Evolutionary conservation across 1,140 invertebrate species (phyloP).

Genomic region (Lordiphosa clarofinis): DNA sequence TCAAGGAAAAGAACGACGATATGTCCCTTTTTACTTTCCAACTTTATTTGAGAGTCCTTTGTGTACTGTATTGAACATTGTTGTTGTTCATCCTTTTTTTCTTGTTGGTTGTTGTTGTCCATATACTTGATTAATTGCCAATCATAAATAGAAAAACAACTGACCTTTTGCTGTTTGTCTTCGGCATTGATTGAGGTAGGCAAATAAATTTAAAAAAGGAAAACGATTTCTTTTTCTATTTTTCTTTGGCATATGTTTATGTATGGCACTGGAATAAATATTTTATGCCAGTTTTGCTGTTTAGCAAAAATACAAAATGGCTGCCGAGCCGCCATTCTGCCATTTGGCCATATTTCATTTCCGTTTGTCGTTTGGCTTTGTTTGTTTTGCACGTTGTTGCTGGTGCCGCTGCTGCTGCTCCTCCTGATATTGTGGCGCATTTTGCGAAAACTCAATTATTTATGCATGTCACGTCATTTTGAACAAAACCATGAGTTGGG

Average conservation of each 20-base stretch:
- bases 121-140: too few relatives aligned
- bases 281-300: constrained; percentile 40
- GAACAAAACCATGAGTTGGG: constrained; percentile 36
- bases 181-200: too few relatives aligned
- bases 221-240: constrained; percentile 6
- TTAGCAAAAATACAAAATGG: constrained; percentile 42
- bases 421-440: constrained; percentile 37
- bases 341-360: constrained; percentile 69
- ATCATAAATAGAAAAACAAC: too few relatives aligned
- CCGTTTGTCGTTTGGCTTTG: constrained; percentile 50
- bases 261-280: constrained; percentile 49
- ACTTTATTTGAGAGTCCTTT: neutral
- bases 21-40: constrained; percentile 15
- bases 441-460: constrained; percentile 68
- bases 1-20: too few relatives aligned
- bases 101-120: neutral
- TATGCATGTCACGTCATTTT: constrained; percentile 71
- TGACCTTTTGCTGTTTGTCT: too few relatives aligned
- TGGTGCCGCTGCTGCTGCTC: constrained; percentile 16
- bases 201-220: too few relatives aligned
- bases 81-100: neutral
- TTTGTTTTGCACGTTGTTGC: constrained; percentile 20
- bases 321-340: constrained; percentile 58
- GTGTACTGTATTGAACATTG: neutral
- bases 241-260: constrained; percentile 17